Conservation (phyloP, 2,113 vertebrate species). For the Bubo bubo region DNA sequence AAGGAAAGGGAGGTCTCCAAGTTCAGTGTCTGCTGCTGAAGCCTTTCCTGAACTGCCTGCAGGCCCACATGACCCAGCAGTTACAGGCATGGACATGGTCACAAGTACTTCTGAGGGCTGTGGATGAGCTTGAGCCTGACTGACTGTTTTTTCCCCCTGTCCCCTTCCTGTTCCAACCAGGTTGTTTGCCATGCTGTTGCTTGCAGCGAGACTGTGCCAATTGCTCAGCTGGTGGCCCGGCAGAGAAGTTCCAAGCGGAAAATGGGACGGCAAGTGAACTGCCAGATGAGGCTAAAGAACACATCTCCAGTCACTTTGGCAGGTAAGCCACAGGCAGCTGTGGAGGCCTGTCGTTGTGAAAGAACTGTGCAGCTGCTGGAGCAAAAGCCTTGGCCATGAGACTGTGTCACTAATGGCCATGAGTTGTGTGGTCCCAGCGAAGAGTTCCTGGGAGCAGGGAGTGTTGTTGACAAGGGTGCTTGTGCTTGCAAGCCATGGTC, state of each 20-base stretch:
- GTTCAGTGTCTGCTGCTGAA: not conserved
- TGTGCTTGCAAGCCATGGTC: not conserved
- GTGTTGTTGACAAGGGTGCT: not conserved
- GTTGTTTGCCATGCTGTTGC: conserved; percentile 83
- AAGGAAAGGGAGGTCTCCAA: not conserved
- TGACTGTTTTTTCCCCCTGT: not conserved
- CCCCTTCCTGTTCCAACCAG: conserved; percentile 60
- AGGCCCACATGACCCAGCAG: not conserved
- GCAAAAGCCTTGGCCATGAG: not conserved
- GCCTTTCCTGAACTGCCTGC: not conserved
- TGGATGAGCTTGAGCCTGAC: not conserved
- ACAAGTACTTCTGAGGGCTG: not conserved
- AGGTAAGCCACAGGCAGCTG: conserved; percentile 67
- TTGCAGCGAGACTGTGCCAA: conserved; percentile 82
- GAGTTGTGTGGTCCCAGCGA: rapidly evolving
- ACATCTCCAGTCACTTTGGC: conserved; percentile 77
- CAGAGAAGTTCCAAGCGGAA: conserved; percentile 87
- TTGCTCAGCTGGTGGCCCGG: conserved; percentile 87
- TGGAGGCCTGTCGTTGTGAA: not conserved
- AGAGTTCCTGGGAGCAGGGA: not conserved
- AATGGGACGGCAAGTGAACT: conserved; percentile 82
- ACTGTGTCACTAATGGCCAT: rapidly evolving
- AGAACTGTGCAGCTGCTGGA: not conserved
- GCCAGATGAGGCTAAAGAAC: conserved; percentile 86
- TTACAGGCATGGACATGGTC: not conserved